A percentile compares a stretch with the other conserved stretches of the same genome.
Evolutionary conservation across 2,113 vertebrate species (phyloP).

Genomic region (Peromyscus leucopus): DNA sequence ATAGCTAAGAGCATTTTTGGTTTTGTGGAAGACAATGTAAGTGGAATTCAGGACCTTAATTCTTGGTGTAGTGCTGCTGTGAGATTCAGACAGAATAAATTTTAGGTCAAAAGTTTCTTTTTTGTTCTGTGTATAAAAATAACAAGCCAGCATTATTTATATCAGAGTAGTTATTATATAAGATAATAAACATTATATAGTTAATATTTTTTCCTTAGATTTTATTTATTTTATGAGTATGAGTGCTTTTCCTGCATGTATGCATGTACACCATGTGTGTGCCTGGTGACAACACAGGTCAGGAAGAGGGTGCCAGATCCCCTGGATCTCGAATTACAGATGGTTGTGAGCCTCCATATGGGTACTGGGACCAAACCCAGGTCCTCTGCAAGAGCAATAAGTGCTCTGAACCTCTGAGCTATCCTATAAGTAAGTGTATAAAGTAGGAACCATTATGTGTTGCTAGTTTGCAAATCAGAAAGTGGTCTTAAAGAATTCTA

Average conservation of each 20-base stretch:
- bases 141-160: not conserved
- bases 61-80: constrained; percentile 30
- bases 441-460: not conserved
- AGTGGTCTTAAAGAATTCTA: not conserved
- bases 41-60: not conserved
- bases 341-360: not conserved
- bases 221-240: not conserved
- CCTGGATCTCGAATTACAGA: not conserved
- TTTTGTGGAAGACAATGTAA: constrained; percentile 50
- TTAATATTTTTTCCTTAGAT: constrained; percentile 26
- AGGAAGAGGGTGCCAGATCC: not conserved
- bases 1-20: constrained; percentile 27
- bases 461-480: constrained; percentile 34
- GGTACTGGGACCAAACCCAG: not conserved
- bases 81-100: constrained; percentile 49
- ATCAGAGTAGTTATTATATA: constrained; percentile 32
- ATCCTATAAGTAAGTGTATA: not conserved
- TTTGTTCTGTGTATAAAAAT: constrained; percentile 14
- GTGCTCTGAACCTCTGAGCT: not conserved
- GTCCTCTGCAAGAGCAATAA: not conserved
- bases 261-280: not conserved
- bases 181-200: not conserved
- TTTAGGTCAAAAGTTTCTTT: constrained; percentile 33
- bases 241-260: not conserved
- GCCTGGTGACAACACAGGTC: not conserved